These are phyloP conservation scores for Lasioglossum baleicum DNA, from an alignment of 1,140 invertebrate genomes.

Conservation along the genomic window DNA sequence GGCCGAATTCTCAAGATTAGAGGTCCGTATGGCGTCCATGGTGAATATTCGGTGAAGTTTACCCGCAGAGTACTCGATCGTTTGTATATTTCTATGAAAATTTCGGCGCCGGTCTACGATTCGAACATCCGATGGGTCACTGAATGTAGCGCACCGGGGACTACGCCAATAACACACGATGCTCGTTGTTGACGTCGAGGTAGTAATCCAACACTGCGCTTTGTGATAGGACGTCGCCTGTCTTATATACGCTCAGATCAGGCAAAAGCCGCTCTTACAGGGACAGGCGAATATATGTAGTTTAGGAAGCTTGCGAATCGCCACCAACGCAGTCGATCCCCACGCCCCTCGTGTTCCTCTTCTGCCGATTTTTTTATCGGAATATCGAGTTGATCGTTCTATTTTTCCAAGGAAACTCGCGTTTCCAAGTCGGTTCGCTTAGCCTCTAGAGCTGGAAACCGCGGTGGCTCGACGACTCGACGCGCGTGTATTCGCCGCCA, in stretches of 20 bases:
- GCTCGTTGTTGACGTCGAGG: conserved; percentile 60
- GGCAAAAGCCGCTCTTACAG: conserved; percentile 71
- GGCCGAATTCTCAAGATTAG: conserved; percentile 24
- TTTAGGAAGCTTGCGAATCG: conserved; percentile 58
- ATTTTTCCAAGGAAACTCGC: not conserved
- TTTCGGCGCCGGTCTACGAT: not conserved
- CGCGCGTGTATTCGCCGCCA: no score
- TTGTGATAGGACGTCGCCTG: conserved; percentile 71
- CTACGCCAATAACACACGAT: conserved; percentile 43
- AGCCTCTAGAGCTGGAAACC: conserved; percentile 2
- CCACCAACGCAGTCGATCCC: conserved; percentile 9
- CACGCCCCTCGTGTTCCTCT: not conserved
- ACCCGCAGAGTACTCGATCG: not conserved
- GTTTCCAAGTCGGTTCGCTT: conserved; percentile 1
- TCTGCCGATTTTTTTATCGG: not conserved
- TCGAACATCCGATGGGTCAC: not conserved
- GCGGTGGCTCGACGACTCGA: not conserved
- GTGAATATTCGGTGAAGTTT: not conserved
- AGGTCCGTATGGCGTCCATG: conserved; percentile 52
- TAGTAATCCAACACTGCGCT: conserved; percentile 71
- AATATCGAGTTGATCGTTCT: not conserved
- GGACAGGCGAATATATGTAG: conserved; percentile 62
- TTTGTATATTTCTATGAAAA: not conserved
- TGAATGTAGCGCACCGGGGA: conserved; percentile 13
- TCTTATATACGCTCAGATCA: conserved; percentile 74